phyloP scores from a whole-genome alignment of 2,888 invertebrate genomes.

The Nemotelus nigrinus region DNA sequence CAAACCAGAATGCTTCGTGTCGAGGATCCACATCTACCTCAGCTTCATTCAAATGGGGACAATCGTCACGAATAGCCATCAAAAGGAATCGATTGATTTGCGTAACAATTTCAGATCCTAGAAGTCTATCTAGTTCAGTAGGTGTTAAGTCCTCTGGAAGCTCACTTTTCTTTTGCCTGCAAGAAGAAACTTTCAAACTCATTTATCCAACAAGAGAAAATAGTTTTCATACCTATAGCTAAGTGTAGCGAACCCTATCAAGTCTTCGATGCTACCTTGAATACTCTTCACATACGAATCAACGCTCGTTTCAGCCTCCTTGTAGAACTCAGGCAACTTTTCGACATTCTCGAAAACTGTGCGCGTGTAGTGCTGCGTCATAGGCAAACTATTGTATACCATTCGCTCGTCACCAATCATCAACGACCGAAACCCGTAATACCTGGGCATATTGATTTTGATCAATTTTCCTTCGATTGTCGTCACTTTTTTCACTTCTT shows the following conservation, averaged over 20 bases:
- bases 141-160: constrained; percentile 50
- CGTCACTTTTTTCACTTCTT: constrained; percentile 71
- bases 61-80: constrained; percentile 69
- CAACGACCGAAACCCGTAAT: constrained; percentile 79
- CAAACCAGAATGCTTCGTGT: constrained; percentile 87
- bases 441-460: constrained; percentile 82
- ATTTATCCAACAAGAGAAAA: not conserved
- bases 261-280: constrained; percentile 72
- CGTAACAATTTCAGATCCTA: constrained; percentile 67
- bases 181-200: constrained; percentile 45
- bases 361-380: constrained; percentile 80
- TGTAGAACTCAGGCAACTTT: constrained; percentile 70
- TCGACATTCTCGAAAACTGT: constrained; percentile 74
- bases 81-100: constrained; percentile 77
- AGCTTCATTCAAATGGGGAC: constrained; percentile 69
- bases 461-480: constrained; percentile 88
- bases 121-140: constrained; percentile 55
- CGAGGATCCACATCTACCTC: constrained; percentile 81
- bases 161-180: constrained; percentile 55
- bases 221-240: constrained; percentile 66
- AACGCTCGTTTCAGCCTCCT: constrained; percentile 65
- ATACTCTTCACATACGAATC: constrained; percentile 67
- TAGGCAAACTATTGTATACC: constrained; percentile 75
- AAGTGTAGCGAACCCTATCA: constrained; percentile 71
- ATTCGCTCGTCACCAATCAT: constrained; percentile 70